A percentile compares a stretch with the other conserved stretches of the same genome.
Conservation (phyloP, 2,888 invertebrate species). For the Aquatica leii region DNA sequence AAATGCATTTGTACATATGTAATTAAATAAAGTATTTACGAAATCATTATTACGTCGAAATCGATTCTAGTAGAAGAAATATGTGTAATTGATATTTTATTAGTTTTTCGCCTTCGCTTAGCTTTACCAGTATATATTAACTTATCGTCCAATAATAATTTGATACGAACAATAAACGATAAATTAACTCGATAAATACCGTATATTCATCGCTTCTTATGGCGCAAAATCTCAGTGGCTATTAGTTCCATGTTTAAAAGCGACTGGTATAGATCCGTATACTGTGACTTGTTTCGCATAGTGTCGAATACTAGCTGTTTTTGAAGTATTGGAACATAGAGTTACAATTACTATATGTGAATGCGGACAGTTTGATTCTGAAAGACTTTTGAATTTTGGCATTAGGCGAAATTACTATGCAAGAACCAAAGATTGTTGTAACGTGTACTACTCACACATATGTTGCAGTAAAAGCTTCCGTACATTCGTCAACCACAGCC, state of each 20-base stretch:
- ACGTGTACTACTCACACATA: constrained; percentile 72
- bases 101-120: too few species aligned
- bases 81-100: too few species aligned
- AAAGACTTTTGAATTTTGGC: constrained; percentile 39
- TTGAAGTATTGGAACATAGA: constrained; percentile 88
- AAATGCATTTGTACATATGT: too few species aligned
- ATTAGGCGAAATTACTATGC: constrained; percentile 54
- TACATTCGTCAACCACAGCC: constrained; percentile 76
- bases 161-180: too few species aligned
- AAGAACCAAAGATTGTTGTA: constrained; percentile 59
- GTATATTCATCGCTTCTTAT: constrained; percentile 87
- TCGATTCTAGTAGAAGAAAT: too few species aligned
- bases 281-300: constrained; percentile 86
- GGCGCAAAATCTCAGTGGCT: constrained; percentile 90
- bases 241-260: constrained; percentile 85
- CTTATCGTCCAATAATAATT: too few species aligned
- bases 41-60: too few species aligned
- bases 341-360: constrained; percentile 93
- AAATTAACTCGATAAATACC: constrained; percentile 78
- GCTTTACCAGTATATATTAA: too few species aligned
- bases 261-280: constrained; percentile 82
- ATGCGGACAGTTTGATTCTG: constrained; percentile 60
- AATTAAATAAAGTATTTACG: too few species aligned
- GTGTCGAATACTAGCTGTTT: constrained; percentile 85
- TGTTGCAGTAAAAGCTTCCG: constrained; percentile 80